phyloP scores from a whole-genome alignment of 2,113 vertebrate species.

The Notothenia rossii region DNA sequence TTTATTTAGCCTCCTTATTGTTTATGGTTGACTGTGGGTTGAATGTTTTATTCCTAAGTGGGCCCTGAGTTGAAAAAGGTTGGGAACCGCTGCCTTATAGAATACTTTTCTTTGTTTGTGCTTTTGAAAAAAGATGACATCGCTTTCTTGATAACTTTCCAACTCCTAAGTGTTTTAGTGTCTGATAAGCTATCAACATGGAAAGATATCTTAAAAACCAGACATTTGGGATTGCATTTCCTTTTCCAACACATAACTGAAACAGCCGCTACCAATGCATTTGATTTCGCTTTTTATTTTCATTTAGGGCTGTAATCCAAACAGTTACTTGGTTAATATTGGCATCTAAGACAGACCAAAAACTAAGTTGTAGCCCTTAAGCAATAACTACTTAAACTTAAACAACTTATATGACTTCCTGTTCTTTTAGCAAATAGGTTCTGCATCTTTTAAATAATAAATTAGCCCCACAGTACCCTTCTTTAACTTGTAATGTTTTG shows the following conservation, averaged over 20 bases:
- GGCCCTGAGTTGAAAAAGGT: too few species aligned
- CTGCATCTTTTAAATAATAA: constrained; percentile 44
- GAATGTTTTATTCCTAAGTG: too few species aligned
- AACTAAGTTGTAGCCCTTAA: neutral
- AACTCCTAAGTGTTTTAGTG: too few species aligned
- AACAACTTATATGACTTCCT: constrained; percentile 29
- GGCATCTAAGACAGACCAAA: neutral
- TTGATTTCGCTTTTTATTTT: neutral
- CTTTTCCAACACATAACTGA: neutral
- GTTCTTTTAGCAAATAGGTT: constrained; percentile 25
- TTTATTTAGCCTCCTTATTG: too few species aligned
- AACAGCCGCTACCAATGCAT: neutral
- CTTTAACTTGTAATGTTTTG: constrained; percentile 37
- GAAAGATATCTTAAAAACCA: neutral
- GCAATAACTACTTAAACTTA: constrained; percentile 16
- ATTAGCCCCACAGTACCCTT: constrained; percentile 31
- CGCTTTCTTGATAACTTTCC: too few species aligned
- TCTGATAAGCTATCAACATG: too few species aligned
- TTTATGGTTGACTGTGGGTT: too few species aligned
- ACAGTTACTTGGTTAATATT: neutral
- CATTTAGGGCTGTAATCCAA: neutral
- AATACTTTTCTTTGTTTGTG: too few species aligned
- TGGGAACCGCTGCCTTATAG: too few species aligned
- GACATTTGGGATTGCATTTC: neutral
- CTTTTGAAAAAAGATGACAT: too few species aligned